A percentile compares a stretch with the other conserved stretches of the same genome.
phyloP scores from a whole-genome alignment of 2,888 invertebrate species.

The Mythimna loreyi region DNA sequence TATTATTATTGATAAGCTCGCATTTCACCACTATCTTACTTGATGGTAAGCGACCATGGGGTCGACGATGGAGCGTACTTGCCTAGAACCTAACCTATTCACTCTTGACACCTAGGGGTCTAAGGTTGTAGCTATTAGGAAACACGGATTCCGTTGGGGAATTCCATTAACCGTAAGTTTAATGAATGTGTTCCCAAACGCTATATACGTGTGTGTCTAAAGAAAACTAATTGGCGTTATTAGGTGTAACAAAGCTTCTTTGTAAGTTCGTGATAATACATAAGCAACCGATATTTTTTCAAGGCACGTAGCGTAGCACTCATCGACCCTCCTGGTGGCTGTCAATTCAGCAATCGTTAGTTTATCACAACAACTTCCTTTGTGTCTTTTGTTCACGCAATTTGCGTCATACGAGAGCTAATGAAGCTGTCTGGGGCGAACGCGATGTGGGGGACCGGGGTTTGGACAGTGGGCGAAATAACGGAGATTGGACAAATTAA shows the following conservation, averaged over 20 bases:
- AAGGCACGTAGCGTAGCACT: constrained; percentile 32
- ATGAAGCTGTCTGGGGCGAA: constrained; percentile 66
- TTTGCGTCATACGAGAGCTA: constrained; percentile 68
- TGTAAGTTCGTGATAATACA: constrained; percentile 5
- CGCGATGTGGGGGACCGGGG: constrained; percentile 56
- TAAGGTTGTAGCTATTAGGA: too few relatives aligned
- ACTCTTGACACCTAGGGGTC: too few relatives aligned
- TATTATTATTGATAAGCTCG: too few relatives aligned
- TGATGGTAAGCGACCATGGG: too few relatives aligned
- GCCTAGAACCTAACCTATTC: too few relatives aligned
- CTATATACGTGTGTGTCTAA: too few relatives aligned
- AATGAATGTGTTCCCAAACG: too few relatives aligned
- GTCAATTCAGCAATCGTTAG: constrained; percentile 83
- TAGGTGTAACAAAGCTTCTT: background rate
- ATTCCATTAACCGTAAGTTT: too few relatives aligned
- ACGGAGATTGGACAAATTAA: constrained; percentile 43
- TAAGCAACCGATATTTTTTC: constrained; percentile 23
- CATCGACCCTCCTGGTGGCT: constrained; percentile 76
- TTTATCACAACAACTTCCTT: constrained; percentile 82
- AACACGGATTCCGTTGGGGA: too few relatives aligned
- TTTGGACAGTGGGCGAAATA: constrained; percentile 53
- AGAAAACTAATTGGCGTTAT: background rate
- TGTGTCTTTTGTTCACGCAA: constrained; percentile 79
- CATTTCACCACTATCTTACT: too few relatives aligned
- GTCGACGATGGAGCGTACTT: too few relatives aligned